phyloP scores from a whole-genome alignment of 2,797 vertebrate genomes.

The Rhinella marina region DNA sequence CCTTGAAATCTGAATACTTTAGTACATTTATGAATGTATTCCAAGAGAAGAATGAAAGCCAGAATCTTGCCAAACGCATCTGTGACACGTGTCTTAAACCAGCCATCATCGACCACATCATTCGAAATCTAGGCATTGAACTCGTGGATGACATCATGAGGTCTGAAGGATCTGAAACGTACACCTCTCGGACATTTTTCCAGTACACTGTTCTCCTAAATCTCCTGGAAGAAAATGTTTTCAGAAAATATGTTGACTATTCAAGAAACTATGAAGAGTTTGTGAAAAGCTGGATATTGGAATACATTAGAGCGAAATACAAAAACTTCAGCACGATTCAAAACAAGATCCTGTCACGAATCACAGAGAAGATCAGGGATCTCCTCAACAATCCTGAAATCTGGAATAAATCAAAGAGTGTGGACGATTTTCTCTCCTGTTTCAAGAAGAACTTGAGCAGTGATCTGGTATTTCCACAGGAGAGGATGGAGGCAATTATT shows the following conservation, averaged over 20 bases:
- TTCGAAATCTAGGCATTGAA: conserved; percentile 65
- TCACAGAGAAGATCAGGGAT: background rate
- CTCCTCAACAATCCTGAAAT: background rate
- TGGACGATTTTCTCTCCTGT: background rate
- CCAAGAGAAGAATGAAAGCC: conserved; percentile 63
- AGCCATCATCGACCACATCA: conserved; percentile 65
- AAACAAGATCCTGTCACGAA: background rate
- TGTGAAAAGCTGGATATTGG: conserved; percentile 68
- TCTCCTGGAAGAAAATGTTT: conserved; percentile 59
- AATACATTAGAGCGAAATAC: conserved; percentile 46
- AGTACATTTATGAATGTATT: conserved; percentile 71
- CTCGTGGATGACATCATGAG: conserved; percentile 70
- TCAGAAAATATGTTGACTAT: background rate
- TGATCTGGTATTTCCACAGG: conserved; percentile 63
- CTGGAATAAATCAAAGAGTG: background rate
- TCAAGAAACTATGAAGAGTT: conserved; percentile 63
- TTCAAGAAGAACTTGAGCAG: background rate
- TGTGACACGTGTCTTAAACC: conserved; percentile 67
- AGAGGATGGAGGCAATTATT: conserved; percentile 67
- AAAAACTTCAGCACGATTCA: conserved; percentile 1
- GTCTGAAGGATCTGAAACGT: conserved; percentile 58
- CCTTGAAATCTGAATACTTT: conserved; percentile 66
- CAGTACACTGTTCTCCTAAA: conserved; percentile 67
- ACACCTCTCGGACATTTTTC: conserved; percentile 61
- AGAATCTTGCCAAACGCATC: conserved; percentile 65